Conservation (phyloP, 2,797 vertebrate genomes). For the Okamejei kenojei region DNA sequence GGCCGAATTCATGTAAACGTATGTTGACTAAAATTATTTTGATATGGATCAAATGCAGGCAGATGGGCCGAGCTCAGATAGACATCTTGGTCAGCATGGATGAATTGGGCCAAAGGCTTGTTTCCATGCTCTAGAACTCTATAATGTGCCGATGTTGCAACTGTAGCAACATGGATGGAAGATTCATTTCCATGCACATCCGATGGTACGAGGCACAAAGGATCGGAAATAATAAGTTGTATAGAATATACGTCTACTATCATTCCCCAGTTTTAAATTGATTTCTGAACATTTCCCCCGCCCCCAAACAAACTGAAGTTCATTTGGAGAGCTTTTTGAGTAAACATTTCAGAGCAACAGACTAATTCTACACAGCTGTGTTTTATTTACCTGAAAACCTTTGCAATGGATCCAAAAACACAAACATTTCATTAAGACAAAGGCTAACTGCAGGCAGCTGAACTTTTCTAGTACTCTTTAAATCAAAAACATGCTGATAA, state of each 20-base stretch:
- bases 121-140: too few relatives aligned
- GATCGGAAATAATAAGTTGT: not conserved
- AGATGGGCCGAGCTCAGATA: too few relatives aligned
- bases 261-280: not conserved
- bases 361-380: not conserved
- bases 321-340: not conserved
- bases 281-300: not conserved
- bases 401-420: not conserved
- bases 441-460: constrained; percentile 3
- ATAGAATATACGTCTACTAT: not conserved
- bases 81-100: too few relatives aligned
- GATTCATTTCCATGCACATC: not conserved
- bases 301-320: not conserved
- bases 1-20: too few relatives aligned
- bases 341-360: not conserved
- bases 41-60: too few relatives aligned
- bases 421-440: not conserved
- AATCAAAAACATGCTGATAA: not conserved
- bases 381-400: constrained; percentile 16
- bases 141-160: not conserved
- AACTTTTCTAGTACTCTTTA: not conserved
- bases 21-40: too few relatives aligned
- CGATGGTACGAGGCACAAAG: not conserved
- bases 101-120: too few relatives aligned
- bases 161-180: not conserved